phyloP scores from a whole-genome alignment of 2,888 invertebrate species.

The Seira sanloemensis region DNA sequence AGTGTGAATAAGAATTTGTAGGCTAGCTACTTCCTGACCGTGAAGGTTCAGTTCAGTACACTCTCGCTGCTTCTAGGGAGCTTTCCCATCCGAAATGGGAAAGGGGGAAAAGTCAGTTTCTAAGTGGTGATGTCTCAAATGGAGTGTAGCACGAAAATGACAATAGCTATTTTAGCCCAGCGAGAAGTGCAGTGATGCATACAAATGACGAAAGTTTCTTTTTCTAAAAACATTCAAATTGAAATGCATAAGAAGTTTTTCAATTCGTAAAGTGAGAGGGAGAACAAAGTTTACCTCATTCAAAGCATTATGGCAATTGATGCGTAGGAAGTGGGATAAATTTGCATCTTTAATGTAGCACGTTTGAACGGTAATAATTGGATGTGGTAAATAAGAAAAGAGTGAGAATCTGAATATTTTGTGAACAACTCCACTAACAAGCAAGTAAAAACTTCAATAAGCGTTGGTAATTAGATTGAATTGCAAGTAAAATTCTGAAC shows the following conservation, averaged over 20 bases:
- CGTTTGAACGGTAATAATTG: not conserved
- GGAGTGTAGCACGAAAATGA: conserved; percentile 49
- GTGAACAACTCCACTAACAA: too few relatives aligned
- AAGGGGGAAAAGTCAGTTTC: not conserved
- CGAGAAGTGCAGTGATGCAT: conserved; percentile 43
- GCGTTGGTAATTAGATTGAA: too few relatives aligned
- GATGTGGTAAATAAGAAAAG: too few relatives aligned
- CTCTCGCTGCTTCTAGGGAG: too few relatives aligned
- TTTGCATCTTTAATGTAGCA: not conserved
- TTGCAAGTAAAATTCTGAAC: too few relatives aligned
- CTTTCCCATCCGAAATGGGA: not conserved
- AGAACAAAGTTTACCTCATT: not conserved
- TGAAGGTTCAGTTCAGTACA: too few relatives aligned
- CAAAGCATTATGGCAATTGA: not conserved
- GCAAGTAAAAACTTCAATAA: too few relatives aligned
- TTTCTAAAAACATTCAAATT: not conserved
- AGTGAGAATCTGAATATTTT: too few relatives aligned
- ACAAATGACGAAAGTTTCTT: conserved; percentile 25
- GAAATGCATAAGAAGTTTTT: not conserved
- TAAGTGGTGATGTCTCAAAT: conserved; percentile 44
- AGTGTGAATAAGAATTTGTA: too few relatives aligned
- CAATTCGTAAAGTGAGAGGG: not conserved
- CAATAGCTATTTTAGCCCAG: conserved; percentile 31
- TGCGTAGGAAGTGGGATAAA: not conserved
- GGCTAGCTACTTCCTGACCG: too few relatives aligned